A percentile compares a stretch with the other conserved stretches of the same genome.
Conservation (phyloP, 2,113 vertebrate genomes). For the Protomyctophum bolini region DNA sequence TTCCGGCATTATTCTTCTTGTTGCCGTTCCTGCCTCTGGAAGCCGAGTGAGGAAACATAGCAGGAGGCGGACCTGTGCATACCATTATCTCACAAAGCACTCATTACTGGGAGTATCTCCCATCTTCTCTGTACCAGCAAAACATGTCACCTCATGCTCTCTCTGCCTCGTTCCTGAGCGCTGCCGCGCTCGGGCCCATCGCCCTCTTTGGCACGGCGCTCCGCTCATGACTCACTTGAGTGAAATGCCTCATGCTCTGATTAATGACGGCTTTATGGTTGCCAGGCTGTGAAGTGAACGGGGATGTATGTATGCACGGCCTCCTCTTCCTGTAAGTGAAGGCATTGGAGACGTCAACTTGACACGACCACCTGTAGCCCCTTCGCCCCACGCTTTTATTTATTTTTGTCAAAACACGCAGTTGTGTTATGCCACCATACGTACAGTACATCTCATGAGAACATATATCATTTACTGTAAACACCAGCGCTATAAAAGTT, state of each 20-base stretch:
- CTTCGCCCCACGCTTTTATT: neutral
- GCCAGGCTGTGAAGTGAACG: constrained; percentile 65
- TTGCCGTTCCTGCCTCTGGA: constrained; percentile 57
- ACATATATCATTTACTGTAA: constrained; percentile 44
- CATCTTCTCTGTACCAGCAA: constrained; percentile 68
- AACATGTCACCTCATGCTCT: constrained; percentile 78
- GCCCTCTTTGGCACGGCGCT: constrained; percentile 57
- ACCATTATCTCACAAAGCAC: constrained; percentile 72
- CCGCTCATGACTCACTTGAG: constrained; percentile 72
- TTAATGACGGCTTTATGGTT: constrained; percentile 32
- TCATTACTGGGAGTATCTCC: constrained; percentile 74
- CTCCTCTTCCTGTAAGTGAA: constrained; percentile 42
- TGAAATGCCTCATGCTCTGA: constrained; percentile 70
- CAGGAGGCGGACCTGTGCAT: constrained; percentile 59
- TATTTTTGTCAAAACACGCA: constrained; percentile 34
- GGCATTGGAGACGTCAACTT: neutral
- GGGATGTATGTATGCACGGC: constrained; percentile 51
- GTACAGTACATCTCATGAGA: constrained; percentile 24
- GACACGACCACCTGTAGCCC: constrained; percentile 24
- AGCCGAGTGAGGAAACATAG: constrained; percentile 49
- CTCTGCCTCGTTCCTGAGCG: constrained; percentile 42
- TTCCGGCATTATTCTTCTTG: constrained; percentile 58
- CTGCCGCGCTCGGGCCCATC: constrained; percentile 51
- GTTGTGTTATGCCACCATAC: constrained; percentile 38
- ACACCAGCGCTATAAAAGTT: constrained; percentile 34